Percentiles rank a stretch among this genome's conserved stretches.
Conservation (phyloP, 2,113 vertebrate genomes). For the Epinephelus moara region DNA sequence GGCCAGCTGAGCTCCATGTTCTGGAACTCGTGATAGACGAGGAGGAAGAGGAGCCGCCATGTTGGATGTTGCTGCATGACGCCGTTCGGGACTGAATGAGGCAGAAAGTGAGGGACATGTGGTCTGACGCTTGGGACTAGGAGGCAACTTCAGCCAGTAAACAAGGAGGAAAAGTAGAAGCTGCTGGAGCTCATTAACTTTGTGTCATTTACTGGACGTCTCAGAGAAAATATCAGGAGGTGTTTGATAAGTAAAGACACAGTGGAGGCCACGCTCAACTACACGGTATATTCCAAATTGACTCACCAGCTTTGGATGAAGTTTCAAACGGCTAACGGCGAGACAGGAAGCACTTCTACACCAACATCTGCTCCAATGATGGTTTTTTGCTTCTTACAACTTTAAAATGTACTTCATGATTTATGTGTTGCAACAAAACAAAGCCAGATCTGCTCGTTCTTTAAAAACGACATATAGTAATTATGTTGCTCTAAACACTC, state of each 20-base stretch:
- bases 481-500: neutral
- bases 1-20: constrained; percentile 88
- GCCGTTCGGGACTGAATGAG: neutral
- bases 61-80: neutral
- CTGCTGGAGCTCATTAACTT: neutral
- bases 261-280: too few species aligned
- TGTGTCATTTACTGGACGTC: neutral
- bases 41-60: neutral
- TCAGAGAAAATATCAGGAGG: neutral
- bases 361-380: neutral
- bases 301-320: neutral
- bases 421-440: too few species aligned
- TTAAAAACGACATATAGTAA: neutral
- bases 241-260: neutral
- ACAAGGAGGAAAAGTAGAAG: neutral
- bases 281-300: neutral
- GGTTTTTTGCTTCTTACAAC: neutral
- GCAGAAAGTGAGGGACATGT: neutral
- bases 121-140: neutral
- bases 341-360: neutral
- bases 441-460: neutral
- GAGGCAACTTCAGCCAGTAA: neutral
- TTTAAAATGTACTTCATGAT: neutral
- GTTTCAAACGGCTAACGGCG: too few species aligned
- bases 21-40: constrained; percentile 86